Percentiles rank a stretch among this genome's conserved stretches.
Evolutionary conservation across 2,888 invertebrate species (phyloP).

Genomic region (Ischnura elegans): DNA sequence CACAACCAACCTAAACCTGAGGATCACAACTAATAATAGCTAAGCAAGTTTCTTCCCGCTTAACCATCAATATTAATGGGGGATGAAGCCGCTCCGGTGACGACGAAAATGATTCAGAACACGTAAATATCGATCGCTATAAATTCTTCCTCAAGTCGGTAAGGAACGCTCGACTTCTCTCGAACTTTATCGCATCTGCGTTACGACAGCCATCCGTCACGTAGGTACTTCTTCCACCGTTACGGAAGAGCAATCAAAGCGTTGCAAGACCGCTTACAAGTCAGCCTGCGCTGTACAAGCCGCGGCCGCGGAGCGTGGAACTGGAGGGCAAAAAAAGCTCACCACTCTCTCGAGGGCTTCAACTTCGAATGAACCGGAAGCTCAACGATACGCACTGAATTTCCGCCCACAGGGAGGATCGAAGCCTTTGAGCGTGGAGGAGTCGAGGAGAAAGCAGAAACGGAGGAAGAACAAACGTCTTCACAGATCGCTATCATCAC

Average conservation of each 20-base stretch:
- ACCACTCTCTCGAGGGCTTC: neutral
- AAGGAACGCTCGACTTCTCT: neutral
- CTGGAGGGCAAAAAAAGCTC: neutral
- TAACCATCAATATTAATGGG: no score
- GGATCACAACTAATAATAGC: no score
- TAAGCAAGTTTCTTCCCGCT: no score
- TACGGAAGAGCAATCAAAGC: neutral
- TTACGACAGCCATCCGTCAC: neutral
- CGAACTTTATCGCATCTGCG: neutral
- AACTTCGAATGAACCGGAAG: neutral
- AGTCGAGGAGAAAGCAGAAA: slow-evolving; percentile 7
- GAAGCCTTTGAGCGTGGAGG: neutral
- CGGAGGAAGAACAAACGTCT: neutral
- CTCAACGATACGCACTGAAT: neutral
- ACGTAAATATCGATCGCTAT: no score
- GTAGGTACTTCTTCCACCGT: neutral
- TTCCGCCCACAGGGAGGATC: neutral
- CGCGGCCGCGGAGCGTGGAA: neutral
- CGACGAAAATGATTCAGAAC: no score
- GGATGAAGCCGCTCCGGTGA: no score
- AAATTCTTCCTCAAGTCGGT: neutral
- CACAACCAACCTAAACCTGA: no score
- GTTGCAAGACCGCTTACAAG: neutral
- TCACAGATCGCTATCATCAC: no score
- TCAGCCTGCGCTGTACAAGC: neutral